Base-by-base conservation (phyloP, 2,888 invertebrate genomes). In the Pelosia muscerda region DNA sequence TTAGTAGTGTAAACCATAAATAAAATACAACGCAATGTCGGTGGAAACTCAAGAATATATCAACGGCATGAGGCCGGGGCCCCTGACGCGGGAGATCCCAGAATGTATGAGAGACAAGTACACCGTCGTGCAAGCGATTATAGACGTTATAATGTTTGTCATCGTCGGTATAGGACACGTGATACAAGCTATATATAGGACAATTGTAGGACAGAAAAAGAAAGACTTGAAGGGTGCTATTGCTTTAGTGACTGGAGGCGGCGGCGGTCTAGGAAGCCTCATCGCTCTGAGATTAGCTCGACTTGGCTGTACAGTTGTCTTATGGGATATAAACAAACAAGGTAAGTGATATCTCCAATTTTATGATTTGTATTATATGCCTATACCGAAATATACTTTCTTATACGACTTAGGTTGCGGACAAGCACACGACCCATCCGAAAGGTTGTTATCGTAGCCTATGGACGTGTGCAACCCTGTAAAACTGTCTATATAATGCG, bases 311-410 rank as follows among this genome's bases (percentile, higher is more conserved):
- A 96, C 96, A 73, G 96, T 98, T 66, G 96, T 99, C 54, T 95
- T 98, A 66, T 98, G 98, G 98, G 99, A 99, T 90, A 97, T 99
- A 78, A 98, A 98, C 87, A 95, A 96, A 87, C 95, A 96, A 92
- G 98, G 98, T 98, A 81, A 95, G 96, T 93, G 15, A 19, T 2
- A 61, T 55, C 0, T 25, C 19, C 22, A 31, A 15, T 42, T 60
- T 60, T 19, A 57, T 28, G 19, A 25, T 15, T 15, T 22, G 22
- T 15, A 38, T 38, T 2, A 15, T 31, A 13, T 9, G 13, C 28
- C 28, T 22, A 2, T 49, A 2, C 5, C 38, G 38, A 38, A 38
- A 42, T 42, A 42, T 19, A 19, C 19, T 19, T 19, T 42, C 19
- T 19, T 19, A 31, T 31, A 31, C 31, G 9, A 31, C 8, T 8